Evolutionary conservation across 2,113 vertebrate species (phyloP).

Genomic region (Phaethon lepturus): DNA sequence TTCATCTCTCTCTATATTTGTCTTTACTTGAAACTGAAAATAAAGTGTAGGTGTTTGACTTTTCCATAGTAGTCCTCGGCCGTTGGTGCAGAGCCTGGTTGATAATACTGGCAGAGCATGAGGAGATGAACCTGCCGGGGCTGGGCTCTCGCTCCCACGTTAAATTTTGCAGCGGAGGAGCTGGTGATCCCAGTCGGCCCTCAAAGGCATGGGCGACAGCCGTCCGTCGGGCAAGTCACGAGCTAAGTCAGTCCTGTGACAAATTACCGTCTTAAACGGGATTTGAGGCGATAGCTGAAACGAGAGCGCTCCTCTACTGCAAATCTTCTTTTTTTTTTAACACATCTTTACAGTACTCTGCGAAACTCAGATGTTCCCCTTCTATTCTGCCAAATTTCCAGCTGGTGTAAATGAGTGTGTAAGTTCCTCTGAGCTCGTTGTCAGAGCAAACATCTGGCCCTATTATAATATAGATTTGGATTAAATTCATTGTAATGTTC

Average conservation of each 20-base stretch:
- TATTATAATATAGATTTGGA: neutral
- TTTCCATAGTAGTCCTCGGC: fast-evolving
- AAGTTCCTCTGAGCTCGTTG: neutral
- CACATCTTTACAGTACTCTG: fast-evolving
- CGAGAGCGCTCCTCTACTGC: neutral
- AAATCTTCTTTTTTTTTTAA: too few species aligned
- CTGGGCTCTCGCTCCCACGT: fast-evolving
- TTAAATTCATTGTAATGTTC: neutral
- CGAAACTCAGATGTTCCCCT: neutral
- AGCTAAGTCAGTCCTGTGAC: too few species aligned
- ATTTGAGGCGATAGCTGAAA: neutral
- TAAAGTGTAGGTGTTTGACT: fast-evolving
- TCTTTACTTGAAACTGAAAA: neutral
- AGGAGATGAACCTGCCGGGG: neutral
- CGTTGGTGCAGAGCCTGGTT: neutral
- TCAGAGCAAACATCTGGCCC: neutral
- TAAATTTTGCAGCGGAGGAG: fast-evolving
- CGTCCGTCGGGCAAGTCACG: fast-evolving
- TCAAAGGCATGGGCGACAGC: neutral
- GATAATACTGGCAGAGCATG: fast-evolving
- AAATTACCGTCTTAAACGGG: neutral
- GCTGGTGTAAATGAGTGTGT: neutral
- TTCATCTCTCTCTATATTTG: neutral
- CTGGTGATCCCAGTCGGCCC: fast-evolving
- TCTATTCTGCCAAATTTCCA: neutral